A percentile compares a stretch with the other conserved stretches of the same genome.
These are phyloP conservation scores for Bhutanitis thaidina DNA, from an alignment of 2,888 invertebrate genomes.

Conservation along the genomic window DNA sequence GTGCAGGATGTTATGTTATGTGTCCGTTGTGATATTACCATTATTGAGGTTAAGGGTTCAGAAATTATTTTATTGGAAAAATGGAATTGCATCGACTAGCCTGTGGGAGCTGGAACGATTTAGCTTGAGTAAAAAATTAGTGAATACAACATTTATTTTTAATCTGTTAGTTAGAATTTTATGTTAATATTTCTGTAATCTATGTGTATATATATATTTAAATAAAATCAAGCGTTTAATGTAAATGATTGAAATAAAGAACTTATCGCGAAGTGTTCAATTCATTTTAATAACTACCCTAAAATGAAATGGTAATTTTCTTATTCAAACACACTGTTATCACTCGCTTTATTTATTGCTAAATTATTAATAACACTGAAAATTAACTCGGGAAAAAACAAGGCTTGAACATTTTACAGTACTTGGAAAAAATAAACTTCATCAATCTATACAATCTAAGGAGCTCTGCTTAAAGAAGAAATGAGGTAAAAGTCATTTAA, in stretches of 20 bases:
- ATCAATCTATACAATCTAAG: too few relatives aligned
- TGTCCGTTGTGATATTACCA: not conserved
- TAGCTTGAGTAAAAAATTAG: not conserved
- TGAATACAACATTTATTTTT: slow-evolving; percentile 5
- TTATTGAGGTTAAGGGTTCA: too few relatives aligned
- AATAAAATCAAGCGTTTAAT: slow-evolving; percentile 50
- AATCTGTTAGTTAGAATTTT: slow-evolving; percentile 29
- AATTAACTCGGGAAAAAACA: not conserved
- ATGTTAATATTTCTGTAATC: slow-evolving; percentile 59
- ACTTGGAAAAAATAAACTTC: too few relatives aligned
- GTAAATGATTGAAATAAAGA: slow-evolving; percentile 65
- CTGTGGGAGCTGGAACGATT: not conserved
- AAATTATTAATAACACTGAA: not conserved
- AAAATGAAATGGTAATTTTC: not conserved
- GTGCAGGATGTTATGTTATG: not conserved
- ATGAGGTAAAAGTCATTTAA: too few relatives aligned
- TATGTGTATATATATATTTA: slow-evolving; percentile 52
- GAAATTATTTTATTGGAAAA: too few relatives aligned
- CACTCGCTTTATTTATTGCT: slow-evolving; percentile 10
- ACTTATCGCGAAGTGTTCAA: not conserved
- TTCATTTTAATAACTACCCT: not conserved
- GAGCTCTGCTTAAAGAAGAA: too few relatives aligned
- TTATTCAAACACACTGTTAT: not conserved
- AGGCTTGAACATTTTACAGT: too few relatives aligned
- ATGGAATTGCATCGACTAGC: too few relatives aligned